A percentile compares a stretch with the other conserved stretches of the same genome.
These are phyloP conservation scores for Avahi laniger DNA, from an alignment of 2,797 vertebrate species.

Conservation along the genomic window DNA sequence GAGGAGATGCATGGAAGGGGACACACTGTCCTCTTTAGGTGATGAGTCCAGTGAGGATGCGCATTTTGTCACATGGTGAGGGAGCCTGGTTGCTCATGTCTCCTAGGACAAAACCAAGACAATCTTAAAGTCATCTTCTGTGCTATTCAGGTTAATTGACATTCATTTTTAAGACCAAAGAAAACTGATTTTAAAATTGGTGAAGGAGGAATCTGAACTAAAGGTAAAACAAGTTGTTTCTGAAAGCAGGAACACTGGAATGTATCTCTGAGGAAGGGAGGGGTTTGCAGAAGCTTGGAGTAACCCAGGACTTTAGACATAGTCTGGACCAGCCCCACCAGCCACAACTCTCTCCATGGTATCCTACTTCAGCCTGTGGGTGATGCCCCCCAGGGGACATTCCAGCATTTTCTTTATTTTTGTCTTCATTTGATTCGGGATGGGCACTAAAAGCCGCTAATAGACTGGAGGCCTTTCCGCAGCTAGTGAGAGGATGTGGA, in stretches of 20 bases:
- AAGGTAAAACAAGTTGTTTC: not conserved
- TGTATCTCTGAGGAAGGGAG: not conserved
- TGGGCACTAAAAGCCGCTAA: not conserved
- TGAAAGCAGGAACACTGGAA: not conserved
- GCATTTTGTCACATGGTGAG: not conserved
- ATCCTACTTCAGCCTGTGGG: no score
- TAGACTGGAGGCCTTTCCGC: not conserved
- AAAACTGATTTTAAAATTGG: not conserved
- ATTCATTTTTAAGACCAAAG: not conserved
- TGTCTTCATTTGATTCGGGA: not conserved
- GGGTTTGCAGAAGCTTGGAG: not conserved
- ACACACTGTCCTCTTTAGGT: not conserved
- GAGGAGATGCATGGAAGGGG: not conserved
- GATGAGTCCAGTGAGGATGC: not conserved
- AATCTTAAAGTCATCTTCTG: not conserved
- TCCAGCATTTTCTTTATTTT: not conserved
- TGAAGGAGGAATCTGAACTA: not conserved
- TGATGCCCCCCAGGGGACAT: not conserved
- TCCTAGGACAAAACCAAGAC: not conserved
- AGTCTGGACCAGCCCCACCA: no score
- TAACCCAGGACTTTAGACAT: not conserved
- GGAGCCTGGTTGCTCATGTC: not conserved
- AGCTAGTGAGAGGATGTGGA: not conserved
- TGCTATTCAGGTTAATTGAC: not conserved
- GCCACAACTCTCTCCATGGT: accelerated